A percentile compares a stretch with the other conserved stretches of the same genome.
These are phyloP conservation scores for Notothenia coriiceps DNA, from an alignment of 2,113 vertebrate species.

Conservation along the genomic window DNA sequence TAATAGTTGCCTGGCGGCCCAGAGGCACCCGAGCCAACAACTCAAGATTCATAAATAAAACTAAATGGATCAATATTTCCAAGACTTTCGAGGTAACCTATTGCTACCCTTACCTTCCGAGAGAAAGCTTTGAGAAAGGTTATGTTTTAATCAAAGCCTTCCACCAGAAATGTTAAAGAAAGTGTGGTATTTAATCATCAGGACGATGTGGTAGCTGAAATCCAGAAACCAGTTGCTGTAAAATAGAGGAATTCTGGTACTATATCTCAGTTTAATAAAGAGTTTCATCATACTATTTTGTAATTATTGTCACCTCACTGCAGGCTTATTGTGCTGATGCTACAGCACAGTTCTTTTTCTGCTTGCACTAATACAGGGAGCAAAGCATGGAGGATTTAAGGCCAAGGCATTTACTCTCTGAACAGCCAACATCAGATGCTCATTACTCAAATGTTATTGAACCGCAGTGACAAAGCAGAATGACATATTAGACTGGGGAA, in stretches of 20 bases:
- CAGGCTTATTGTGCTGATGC: slow-evolving; percentile 10
- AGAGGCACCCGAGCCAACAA: slow-evolving; percentile 74
- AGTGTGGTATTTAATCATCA: slow-evolving; percentile 66
- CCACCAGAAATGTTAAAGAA: slow-evolving; percentile 68
- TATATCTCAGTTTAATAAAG: slow-evolving; percentile 4
- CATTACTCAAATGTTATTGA: slow-evolving; percentile 66
- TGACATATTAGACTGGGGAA: slow-evolving; percentile 44
- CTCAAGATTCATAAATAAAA: slow-evolving; percentile 84
- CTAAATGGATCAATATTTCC: slow-evolving; percentile 84
- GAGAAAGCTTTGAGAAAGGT: slow-evolving; percentile 76
- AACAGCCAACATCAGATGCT: slow-evolving; percentile 45
- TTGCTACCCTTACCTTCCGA: slow-evolving; percentile 68
- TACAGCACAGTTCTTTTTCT: slow-evolving; percentile 15
- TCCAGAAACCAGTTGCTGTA: slow-evolving; percentile 26
- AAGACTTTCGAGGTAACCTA: slow-evolving; percentile 78
- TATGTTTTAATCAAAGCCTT: slow-evolving; percentile 76
- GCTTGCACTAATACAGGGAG: slow-evolving; percentile 15
- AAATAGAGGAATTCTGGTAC: slow-evolving; percentile 19
- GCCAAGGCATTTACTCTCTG: slow-evolving; percentile 20
- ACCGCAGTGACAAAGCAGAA: slow-evolving; percentile 65
- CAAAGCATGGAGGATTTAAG: slow-evolving; percentile 27
- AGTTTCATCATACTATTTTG: slow-evolving; percentile 11
- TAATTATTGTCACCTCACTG: slow-evolving; percentile 15
- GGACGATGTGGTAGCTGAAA: slow-evolving; percentile 19
- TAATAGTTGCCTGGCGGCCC: slow-evolving; percentile 79